Evolutionary conservation across 2,797 vertebrate genomes (phyloP), one percentile per base, ranked within the genome.

Genomic region (Novumbra hubbsi): DNA sequence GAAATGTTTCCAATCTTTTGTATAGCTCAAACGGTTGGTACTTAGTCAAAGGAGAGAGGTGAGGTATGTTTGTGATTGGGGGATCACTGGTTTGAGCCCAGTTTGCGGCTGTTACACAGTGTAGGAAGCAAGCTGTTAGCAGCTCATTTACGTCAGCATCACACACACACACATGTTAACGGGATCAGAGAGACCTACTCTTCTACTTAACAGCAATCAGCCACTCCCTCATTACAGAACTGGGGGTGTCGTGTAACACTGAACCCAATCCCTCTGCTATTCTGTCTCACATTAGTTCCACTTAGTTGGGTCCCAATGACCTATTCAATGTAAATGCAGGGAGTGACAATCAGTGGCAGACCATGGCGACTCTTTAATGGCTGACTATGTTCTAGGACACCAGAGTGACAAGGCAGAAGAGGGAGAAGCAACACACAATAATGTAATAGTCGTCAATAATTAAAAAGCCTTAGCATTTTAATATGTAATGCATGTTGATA

Each of bases 271-370:
- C 89, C 87, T 92, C 91, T 88, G 89, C 91, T 94, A 93, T 94
- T 93, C 93, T 93, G 92, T 83, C 92, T 88, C 94, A 92, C 94
- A 96, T 98, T 96, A 96, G 94, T 97, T 97, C 96, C 95, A 95
- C 93, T 93, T 95, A 95, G 93, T 84, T 96, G 93, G 91, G 80
- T 95, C 90, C 92, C 95, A 96, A 96, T 95, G 93, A 95, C 92
- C 94, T 95, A 95, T 95, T 97, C 94, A 96, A 89, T 76, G 79
- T 86, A 95, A 92, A 94, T 92, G 90, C 83, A 90, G 82, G 73
- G 86, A 86, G 86, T 86, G 89, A 88, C 92, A 93, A 92, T 93
- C 93, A 93, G 90, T 89, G 92, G 88, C 87, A 84, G 84, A 86
- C 89, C 80, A 88, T 83, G 83, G 91, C 82, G 57, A 86, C 89